phyloP scores from a whole-genome alignment of 2,113 vertebrate species.

The Tachysurus fulvidraco region DNA sequence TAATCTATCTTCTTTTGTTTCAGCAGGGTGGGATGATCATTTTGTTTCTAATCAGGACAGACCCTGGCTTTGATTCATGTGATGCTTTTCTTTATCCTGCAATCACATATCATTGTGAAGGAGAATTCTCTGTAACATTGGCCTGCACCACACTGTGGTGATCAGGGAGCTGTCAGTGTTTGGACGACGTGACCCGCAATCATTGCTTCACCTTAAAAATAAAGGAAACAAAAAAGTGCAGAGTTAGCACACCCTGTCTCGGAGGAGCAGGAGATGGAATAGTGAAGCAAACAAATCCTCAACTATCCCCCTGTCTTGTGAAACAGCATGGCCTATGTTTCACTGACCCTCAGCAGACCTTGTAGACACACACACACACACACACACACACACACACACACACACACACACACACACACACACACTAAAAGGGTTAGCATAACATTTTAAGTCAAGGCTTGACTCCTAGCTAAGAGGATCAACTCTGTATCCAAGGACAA shows the following conservation, averaged over 20 bases:
- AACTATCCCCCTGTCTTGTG: constrained; percentile 44
- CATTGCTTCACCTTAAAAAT: constrained; percentile 37
- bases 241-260: constrained; percentile 29
- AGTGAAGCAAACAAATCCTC: constrained; percentile 33
- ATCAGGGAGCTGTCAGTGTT: constrained; percentile 38
- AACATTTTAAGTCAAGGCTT: constrained; percentile 16
- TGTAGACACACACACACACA: constrained; percentile 11
- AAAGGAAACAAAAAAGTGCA: constrained; percentile 24
- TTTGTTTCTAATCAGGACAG: neutral
- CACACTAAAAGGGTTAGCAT: constrained; percentile 9
- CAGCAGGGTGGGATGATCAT: neutral
- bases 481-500: constrained; percentile 1
- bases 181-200: constrained; percentile 37
- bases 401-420: constrained; percentile 13
- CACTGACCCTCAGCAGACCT: constrained; percentile 36
- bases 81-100: constrained; percentile 24
- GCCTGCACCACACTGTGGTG: neutral
- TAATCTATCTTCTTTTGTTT: neutral
- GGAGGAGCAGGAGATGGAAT: constrained; percentile 9
- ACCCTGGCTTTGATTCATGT: constrained; percentile 3
- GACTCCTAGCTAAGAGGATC: constrained; percentile 7
- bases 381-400: neutral
- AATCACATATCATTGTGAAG: constrained; percentile 27
- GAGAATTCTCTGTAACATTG: constrained; percentile 20
- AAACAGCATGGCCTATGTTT: constrained; percentile 41